A percentile compares a stretch with the other conserved stretches of the same genome.
Evolutionary conservation across 1,140 invertebrate species (phyloP).

Genomic region (Rhagoletis zephyria): DNA sequence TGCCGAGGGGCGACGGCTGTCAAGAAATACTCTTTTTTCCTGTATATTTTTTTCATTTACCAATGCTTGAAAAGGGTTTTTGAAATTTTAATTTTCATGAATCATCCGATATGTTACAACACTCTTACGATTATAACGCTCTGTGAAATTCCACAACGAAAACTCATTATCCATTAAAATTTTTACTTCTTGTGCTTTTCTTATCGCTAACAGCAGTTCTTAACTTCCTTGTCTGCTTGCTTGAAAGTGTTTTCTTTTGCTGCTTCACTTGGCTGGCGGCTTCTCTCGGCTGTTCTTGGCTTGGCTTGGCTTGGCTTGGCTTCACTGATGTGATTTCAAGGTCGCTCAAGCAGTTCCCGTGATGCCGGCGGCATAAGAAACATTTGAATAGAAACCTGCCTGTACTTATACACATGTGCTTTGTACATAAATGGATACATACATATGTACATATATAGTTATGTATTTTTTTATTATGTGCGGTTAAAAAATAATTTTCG

Average conservation of each 20-base stretch:
- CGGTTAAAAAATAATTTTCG: too few species aligned
- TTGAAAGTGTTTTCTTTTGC: background rate
- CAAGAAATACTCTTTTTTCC: too few species aligned
- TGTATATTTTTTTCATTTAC: too few species aligned
- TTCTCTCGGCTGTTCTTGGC: too few species aligned
- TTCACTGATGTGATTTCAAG: background rate
- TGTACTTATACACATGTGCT: too few species aligned
- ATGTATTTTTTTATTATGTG: background rate
- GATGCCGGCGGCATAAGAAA: too few species aligned
- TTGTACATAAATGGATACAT: background rate
- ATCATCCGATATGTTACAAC: background rate
- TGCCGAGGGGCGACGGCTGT: too few species aligned
- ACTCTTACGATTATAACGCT: background rate
- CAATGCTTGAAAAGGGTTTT: background rate
- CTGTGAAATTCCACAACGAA: background rate
- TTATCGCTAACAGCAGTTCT: slow-evolving; percentile 16
- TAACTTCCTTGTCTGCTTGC: background rate
- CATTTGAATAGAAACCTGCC: too few species aligned
- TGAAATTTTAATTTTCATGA: background rate
- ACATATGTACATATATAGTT: background rate
- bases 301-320: too few species aligned
- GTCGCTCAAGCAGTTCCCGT: background rate
- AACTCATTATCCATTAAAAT: slow-evolving; percentile 16
- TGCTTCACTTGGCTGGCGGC: background rate
- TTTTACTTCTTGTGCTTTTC: background rate